Evolutionary conservation across 2,113 vertebrate genomes (phyloP).

Genomic region (Tachysurus vachellii): DNA sequence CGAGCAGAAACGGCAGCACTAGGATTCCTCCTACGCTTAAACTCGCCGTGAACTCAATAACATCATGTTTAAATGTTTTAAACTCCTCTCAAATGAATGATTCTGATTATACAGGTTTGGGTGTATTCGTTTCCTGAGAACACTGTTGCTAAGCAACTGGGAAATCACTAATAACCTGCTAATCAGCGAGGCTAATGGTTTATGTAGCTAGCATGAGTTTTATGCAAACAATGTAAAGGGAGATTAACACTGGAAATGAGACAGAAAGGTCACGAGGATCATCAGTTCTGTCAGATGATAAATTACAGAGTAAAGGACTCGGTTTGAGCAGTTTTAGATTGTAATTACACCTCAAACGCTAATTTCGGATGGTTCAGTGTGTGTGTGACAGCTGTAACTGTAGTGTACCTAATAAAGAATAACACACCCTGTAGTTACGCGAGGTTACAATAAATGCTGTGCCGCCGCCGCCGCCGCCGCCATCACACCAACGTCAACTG

Average conservation of each 20-base stretch:
- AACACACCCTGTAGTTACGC: background rate
- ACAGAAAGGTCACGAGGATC: background rate
- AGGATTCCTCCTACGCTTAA: conserved; percentile 4
- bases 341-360: background rate
- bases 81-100: background rate
- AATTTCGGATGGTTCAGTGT: too few species aligned
- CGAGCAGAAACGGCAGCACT: background rate
- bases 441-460: conserved; percentile 1
- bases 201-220: conserved; percentile 2
- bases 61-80: conserved; percentile 6
- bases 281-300: background rate
- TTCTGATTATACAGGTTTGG: background rate
- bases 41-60: conserved; percentile 12
- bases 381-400: background rate
- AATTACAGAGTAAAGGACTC: background rate
- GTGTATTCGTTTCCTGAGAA: background rate
- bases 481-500: conserved; percentile 18
- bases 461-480: too few species aligned
- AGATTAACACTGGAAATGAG: background rate
- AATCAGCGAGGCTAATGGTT: background rate
- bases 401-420: background rate
- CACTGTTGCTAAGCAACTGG: conserved; percentile 8
- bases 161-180: background rate
- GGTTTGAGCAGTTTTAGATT: background rate
- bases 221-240: background rate